Evolutionary conservation across 1,140 invertebrate genomes (phyloP).

Genomic region (Acromyrmex heyeri): DNA sequence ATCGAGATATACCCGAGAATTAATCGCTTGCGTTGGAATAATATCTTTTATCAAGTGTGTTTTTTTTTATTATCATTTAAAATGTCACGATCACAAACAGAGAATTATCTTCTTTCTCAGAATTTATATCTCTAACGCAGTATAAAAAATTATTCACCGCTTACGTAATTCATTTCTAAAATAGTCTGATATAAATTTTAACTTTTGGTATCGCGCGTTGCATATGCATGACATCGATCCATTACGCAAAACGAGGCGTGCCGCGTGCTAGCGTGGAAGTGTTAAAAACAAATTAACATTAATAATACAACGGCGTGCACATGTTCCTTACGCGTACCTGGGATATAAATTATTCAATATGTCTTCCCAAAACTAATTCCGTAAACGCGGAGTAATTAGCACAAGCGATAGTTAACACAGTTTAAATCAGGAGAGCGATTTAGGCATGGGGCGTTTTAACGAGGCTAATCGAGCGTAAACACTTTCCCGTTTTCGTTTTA

Average conservation of each 20-base stretch:
- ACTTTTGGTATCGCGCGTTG: conserved; percentile 10
- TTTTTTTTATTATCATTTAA: not conserved
- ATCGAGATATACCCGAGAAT: not conserved
- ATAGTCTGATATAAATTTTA: conserved; percentile 21
- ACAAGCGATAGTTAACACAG: not conserved
- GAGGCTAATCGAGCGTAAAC: conserved; percentile 42
- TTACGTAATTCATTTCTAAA: conserved; percentile 20
- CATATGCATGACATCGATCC: conserved; percentile 26
- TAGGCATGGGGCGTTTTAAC: not conserved
- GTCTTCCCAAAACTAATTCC: conserved; percentile 34
- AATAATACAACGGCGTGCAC: conserved; percentile 25
- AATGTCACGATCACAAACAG: not conserved
- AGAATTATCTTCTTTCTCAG: not conserved
- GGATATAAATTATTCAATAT: conserved; percentile 25
- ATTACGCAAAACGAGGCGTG: not conserved
- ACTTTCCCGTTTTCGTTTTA: conserved; percentile 43
- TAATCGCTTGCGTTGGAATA: not conserved
- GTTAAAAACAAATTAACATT: conserved; percentile 42
- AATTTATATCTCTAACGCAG: conserved; percentile 1
- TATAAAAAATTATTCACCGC: not conserved
- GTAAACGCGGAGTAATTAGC: conserved; percentile 34
- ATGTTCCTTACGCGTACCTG: not conserved
- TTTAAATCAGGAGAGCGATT: conserved; percentile 11
- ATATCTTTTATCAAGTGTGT: not conserved
- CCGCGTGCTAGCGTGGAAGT: not conserved